A percentile compares a stretch with the other conserved stretches of the same genome.
Evolutionary conservation across 2,888 invertebrate species (phyloP).

Genomic region (Azorinus chamasolen): DNA sequence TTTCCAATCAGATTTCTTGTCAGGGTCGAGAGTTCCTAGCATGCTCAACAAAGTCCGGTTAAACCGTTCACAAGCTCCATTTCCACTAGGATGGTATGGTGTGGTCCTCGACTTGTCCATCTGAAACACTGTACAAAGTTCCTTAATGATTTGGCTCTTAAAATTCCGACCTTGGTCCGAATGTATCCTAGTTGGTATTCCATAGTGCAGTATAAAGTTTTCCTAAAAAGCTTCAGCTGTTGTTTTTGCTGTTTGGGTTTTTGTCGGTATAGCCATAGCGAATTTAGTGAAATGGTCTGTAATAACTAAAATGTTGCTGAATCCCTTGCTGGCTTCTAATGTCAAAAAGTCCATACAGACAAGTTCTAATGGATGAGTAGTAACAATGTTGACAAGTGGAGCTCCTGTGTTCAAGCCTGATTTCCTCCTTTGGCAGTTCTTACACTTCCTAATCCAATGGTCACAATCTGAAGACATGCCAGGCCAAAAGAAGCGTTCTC

Average conservation of each 20-base stretch:
- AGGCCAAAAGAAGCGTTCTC: conserved; percentile 37
- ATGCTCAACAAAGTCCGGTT: conserved; percentile 45
- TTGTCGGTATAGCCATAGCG: conserved; percentile 24
- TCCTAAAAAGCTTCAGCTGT: conserved; percentile 34
- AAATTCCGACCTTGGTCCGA: conserved; percentile 32
- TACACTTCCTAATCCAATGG: conserved; percentile 14
- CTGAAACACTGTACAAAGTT: conserved; percentile 12
- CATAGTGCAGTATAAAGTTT: conserved; percentile 24
- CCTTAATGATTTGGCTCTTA: conserved; percentile 25
- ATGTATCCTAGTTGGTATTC: conserved; percentile 22
- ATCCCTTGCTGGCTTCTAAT: conserved; percentile 26
- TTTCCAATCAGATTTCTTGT: conserved; percentile 42
- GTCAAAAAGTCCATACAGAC: conserved; percentile 40
- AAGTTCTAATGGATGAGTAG: conserved; percentile 34
- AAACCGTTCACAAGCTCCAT: conserved; percentile 46
- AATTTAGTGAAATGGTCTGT: conserved; percentile 43
- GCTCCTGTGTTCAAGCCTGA: conserved; percentile 14
- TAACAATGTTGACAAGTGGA: conserved; percentile 17
- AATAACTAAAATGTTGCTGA: conserved; percentile 15
- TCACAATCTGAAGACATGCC: conserved; percentile 20
- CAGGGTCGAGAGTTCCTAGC: conserved; percentile 37
- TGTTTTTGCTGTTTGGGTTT: conserved; percentile 39
- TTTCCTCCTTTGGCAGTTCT: conserved; percentile 31
- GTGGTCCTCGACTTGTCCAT: conserved; percentile 39
- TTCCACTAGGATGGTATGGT: conserved; percentile 56